Base-by-base conservation (phyloP, 2,888 invertebrate species). In the Pyralis farinalis region DNA sequence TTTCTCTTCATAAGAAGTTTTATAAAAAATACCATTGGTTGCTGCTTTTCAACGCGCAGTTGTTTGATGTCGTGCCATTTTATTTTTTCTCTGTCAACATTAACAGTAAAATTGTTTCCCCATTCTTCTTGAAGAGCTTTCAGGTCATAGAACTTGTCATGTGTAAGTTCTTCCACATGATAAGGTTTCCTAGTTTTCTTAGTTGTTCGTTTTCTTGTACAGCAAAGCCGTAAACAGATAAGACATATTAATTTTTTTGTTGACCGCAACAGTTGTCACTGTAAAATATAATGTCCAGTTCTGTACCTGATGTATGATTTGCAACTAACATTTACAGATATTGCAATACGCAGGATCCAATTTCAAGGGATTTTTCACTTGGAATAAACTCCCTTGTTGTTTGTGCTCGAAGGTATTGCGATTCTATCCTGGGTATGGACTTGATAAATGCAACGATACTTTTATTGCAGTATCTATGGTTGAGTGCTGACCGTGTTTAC, bases 311-410 rank as follows among this genome's bases (percentile, higher is more conserved):
- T 6, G 2, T 3, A 25, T 9, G 7, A 9, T 3, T 6, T 6
- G 12, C 9, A 16, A 12, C n/a, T n/a, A n/a, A n/a, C 3, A 16
- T 21, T 29, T 54, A 27, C 6, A 53, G 35, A 27, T 43, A 57
- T 1, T 45, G 8, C 12, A 46, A 36, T 4, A 53, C 25, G 33
- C 54, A 51, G 1, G 16, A 38, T 0, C 53, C 51, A 3, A 58
- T 54, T 50, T 56, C 29, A 25, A 56, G 31, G 32, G 42, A 52
- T 46, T 49, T 56, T 8, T 52, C 56, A 32, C 52, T 46, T n/a
- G 27, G 6, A 9, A 54, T 54, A 34, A 20, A 53, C 42, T 54
- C 45, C 33, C 49, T 35, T 21, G 44, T 34, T 10, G 48, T 53
- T 28, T 57, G 51, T n/a, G 49, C 49, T 36, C 49, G 29, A 20